Conservation (phyloP, 2,113 vertebrate species). For the Atrichornis clamosus region DNA sequence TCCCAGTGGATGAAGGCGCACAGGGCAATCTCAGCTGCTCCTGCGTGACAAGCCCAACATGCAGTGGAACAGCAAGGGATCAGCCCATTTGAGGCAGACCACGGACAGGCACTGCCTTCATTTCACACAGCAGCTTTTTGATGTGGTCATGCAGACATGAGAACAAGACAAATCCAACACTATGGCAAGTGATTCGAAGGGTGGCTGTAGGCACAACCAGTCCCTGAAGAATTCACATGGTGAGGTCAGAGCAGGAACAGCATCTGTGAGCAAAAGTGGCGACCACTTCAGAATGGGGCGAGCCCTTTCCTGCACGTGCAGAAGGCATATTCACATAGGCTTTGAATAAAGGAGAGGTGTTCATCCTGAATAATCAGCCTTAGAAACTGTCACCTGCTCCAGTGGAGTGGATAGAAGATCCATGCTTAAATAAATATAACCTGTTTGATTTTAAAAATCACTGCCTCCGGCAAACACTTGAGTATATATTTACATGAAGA, state of each 20-base stretch:
- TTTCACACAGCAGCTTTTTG: neutral
- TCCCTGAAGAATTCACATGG: neutral
- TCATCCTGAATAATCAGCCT: neutral
- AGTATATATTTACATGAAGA: neutral
- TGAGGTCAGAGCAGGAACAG: neutral
- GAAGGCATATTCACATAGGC: neutral
- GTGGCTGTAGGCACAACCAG: neutral
- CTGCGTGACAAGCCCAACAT: neutral
- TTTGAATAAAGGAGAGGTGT: neutral
- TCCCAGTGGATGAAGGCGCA: neutral
- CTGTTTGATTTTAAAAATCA: neutral
- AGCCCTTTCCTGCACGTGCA: neutral
- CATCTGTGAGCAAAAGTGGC: neutral
- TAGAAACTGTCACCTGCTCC: neutral
- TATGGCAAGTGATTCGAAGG: neutral
- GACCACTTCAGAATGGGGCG: neutral
- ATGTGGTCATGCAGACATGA: neutral
- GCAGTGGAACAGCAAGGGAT: accelerated
- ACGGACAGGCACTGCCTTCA: neutral
- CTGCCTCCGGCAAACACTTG: neutral
- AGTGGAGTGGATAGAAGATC: neutral
- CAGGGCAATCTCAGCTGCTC: neutral
- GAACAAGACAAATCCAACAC: neutral
- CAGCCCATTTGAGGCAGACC: neutral
- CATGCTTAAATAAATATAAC: neutral